Evolutionary conservation across 1,140 invertebrate genomes (phyloP), one percentile per base, ranked within the genome.

Genomic region (Glossosoma conforme): DNA sequence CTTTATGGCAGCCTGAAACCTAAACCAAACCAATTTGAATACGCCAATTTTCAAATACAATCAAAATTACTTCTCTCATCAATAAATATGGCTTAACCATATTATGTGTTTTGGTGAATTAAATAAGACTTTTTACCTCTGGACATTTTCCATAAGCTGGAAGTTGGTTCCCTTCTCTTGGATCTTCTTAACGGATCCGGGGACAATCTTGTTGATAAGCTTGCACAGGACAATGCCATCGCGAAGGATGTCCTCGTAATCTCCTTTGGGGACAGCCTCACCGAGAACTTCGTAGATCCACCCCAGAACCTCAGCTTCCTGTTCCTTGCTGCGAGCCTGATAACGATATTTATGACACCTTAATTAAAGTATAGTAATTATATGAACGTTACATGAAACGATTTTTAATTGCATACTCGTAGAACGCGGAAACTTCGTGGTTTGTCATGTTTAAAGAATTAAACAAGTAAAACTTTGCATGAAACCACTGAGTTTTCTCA

Each of bases 71-170:
- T n/a, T n/a, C n/a, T n/a, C n/a, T n/a, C n/a, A n/a, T n/a, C 20
- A 15, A 15, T 44, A 13, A 28, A 28, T 44, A 44, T 44, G 13
- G 3, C 4, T 28, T 36, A 36, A 8, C 6, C 5, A 6, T 13
- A 36, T 9, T 44, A 44, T 3, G n/a, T 44, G 9, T n/a, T 22
- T n/a, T n/a, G n/a, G n/a, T n/a, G n/a, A n/a, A n/a, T n/a, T n/a
- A n/a, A n/a, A n/a, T n/a, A n/a, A n/a, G n/a, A n/a, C 10, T 14
- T 40, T 28, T 36, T 63, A 81, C 83, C 89, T 84, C 69, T 95
- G 91, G 62, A 98, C 89, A 68, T 99, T 99, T 73, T 99, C 94
- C 94, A 98, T 98, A 56, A 98, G 78, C 61, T 97, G 94, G 73
- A 99, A 99, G 60, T 96, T 96, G 18, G 93, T 94, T 60, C 95